These are phyloP conservation scores for Bungarus multicinctus DNA, from an alignment of 2,113 vertebrate genomes.

Conservation along the genomic window DNA sequence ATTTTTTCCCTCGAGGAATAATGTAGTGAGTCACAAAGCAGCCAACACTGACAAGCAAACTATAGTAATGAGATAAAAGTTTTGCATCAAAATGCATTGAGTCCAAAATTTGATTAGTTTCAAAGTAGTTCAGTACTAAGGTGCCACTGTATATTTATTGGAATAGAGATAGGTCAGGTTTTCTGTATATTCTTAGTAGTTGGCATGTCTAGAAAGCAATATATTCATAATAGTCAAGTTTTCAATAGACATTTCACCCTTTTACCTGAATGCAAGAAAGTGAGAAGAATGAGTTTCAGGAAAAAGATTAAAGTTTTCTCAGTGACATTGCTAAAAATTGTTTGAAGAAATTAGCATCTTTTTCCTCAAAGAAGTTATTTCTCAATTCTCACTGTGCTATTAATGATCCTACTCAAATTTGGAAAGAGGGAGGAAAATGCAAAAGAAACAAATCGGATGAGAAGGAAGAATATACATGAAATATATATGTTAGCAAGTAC, in stretches of 20 bases:
- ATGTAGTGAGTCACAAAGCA: not conserved
- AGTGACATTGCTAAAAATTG: not conserved
- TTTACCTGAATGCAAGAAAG: not conserved
- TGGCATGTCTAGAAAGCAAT: not conserved
- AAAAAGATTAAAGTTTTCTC: not conserved
- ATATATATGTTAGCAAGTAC: not conserved
- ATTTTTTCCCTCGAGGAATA: not conserved
- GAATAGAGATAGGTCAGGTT: not conserved
- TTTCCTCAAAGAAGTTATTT: not conserved
- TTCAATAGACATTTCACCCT: not conserved
- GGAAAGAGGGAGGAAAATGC: not conserved
- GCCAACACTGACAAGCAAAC: not conserved
- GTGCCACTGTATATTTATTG: not conserved
- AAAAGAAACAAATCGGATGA: not conserved
- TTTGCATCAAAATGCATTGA: not conserved
- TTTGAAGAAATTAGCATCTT: not conserved
- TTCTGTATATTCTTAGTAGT: not conserved
- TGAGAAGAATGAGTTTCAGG: not conserved
- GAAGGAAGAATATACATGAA: not conserved
- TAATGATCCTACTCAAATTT: not conserved
- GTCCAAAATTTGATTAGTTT: not conserved
- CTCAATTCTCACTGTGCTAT: not conserved
- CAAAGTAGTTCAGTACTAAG: not conserved
- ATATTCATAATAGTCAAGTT: not conserved
- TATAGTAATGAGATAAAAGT: not conserved